phyloP scores from a whole-genome alignment of 2,888 invertebrate species.

The Silvanus unidentatus region DNA sequence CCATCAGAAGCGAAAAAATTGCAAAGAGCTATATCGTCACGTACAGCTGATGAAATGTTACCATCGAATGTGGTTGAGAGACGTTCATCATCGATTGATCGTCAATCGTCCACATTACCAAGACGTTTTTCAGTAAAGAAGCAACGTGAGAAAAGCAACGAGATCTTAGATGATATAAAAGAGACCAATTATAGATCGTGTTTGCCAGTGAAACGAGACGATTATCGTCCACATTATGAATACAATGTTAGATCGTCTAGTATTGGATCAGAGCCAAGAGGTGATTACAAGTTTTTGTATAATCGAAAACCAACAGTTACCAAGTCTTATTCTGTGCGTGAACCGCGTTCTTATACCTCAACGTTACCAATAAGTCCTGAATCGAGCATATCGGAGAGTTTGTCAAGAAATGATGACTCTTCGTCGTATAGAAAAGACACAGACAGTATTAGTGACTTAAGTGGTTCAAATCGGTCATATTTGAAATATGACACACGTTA shows the following conservation, averaged over 20 bases:
- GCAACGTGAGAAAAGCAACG: constrained; percentile 10
- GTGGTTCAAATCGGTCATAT: constrained; percentile 27
- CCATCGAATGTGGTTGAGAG: constrained; percentile 12
- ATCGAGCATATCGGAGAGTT: constrained; percentile 38
- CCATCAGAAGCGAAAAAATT: constrained; percentile 62
- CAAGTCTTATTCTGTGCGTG: constrained; percentile 26
- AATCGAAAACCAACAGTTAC: constrained; percentile 26
- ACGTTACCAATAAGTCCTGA: constrained; percentile 31
- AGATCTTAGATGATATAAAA: constrained; percentile 13
- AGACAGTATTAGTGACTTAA: constrained; percentile 24
- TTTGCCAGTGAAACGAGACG: constrained; percentile 33
- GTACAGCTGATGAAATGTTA: constrained; percentile 27
- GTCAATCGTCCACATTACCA: constrained; percentile 41
- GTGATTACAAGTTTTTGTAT: constrained; percentile 24
- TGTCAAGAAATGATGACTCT: constrained; percentile 21
- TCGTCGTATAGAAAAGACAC: constrained; percentile 23
- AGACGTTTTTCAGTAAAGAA: constrained; percentile 43
- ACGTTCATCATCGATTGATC: constrained; percentile 28
- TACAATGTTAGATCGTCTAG: constrained; percentile 30
- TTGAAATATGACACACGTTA: constrained; percentile 29
- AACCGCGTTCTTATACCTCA: constrained; percentile 5
- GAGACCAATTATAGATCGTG: constrained; percentile 26
- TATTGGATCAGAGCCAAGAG: constrained; percentile 28
- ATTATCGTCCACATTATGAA: constrained; percentile 24
- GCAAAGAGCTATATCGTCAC: constrained; percentile 59